These are phyloP conservation scores for Bos taurus DNA, from an alignment of 2,113 vertebrate genomes.

Conservation along the genomic window DNA sequence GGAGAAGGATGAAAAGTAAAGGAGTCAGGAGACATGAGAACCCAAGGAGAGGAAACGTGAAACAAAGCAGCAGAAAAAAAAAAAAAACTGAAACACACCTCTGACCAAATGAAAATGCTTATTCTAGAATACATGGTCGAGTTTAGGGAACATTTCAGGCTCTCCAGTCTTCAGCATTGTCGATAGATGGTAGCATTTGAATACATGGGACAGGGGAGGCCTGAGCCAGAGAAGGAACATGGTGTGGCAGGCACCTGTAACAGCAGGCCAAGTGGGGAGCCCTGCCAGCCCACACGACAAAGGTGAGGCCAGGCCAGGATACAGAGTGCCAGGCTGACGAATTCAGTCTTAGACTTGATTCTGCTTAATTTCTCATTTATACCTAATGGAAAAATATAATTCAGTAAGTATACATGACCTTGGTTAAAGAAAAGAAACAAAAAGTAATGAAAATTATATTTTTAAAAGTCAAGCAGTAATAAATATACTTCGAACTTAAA, in stretches of 20 bases:
- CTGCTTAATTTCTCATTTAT: not conserved
- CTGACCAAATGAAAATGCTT: not conserved
- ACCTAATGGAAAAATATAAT: not conserved
- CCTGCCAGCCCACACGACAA: not conserved
- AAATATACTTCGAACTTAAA: not conserved
- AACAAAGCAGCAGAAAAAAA: not conserved
- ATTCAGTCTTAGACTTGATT: not conserved
- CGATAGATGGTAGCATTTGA: not conserved
- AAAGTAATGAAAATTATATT: slow-evolving; percentile 8
- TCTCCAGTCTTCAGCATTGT: not conserved
- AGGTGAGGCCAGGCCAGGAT: not conserved
- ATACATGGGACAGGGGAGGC: not conserved
- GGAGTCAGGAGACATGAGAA: not conserved
- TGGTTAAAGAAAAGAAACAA: slow-evolving; percentile 1
- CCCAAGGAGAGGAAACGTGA: not conserved
- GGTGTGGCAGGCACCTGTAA: too few species aligned
- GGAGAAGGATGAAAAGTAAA: not conserved
- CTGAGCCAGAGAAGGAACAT: not conserved
- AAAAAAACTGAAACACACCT: not conserved
- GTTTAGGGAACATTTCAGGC: not conserved
- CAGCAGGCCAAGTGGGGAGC: not conserved
- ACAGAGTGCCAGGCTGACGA: not conserved
- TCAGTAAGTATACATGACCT: not conserved
- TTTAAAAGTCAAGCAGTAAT: not conserved
- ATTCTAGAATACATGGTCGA: not conserved